Conservation (phyloP, 2,113 vertebrate genomes). For the Pygoscelis adeliae region DNA sequence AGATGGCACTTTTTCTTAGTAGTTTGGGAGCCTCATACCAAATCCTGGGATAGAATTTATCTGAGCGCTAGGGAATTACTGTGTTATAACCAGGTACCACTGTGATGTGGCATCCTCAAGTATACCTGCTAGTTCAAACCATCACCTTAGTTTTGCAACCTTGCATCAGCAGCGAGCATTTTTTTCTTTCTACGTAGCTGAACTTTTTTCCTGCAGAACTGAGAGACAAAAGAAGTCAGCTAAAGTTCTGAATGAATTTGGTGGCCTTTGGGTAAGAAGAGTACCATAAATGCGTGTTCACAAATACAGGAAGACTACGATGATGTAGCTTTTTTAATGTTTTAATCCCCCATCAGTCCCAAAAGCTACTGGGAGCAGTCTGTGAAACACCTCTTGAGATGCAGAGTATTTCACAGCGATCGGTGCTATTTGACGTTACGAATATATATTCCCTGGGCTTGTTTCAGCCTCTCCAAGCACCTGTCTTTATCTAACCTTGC, state of each 20-base stretch:
- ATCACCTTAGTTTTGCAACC: not conserved
- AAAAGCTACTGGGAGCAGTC: not conserved
- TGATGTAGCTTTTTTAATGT: too few relatives aligned
- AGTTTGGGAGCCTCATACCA: not conserved
- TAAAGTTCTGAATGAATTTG: not conserved
- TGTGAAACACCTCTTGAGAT: not conserved
- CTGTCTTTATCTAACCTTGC: not conserved
- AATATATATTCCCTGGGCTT: not conserved
- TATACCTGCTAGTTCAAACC: not conserved
- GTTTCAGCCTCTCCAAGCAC: not conserved
- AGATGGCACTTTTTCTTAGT: not conserved
- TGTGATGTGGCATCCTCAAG: not conserved
- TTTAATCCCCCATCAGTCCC: not conserved
- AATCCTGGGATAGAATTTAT: not conserved
- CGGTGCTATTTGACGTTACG: accelerated
- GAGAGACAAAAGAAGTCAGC: not conserved
- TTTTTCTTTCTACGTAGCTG: not conserved
- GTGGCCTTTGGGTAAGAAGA: not conserved
- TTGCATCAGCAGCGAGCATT: not conserved
- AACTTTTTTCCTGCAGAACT: not conserved
- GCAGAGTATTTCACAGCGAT: not conserved
- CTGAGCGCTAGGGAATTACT: not conserved
- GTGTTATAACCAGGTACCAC: not conserved
- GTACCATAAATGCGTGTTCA: not conserved
- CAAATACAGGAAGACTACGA: not conserved